phyloP scores from a whole-genome alignment of 2,888 invertebrate genomes.

The Ophion ventricosus region DNA sequence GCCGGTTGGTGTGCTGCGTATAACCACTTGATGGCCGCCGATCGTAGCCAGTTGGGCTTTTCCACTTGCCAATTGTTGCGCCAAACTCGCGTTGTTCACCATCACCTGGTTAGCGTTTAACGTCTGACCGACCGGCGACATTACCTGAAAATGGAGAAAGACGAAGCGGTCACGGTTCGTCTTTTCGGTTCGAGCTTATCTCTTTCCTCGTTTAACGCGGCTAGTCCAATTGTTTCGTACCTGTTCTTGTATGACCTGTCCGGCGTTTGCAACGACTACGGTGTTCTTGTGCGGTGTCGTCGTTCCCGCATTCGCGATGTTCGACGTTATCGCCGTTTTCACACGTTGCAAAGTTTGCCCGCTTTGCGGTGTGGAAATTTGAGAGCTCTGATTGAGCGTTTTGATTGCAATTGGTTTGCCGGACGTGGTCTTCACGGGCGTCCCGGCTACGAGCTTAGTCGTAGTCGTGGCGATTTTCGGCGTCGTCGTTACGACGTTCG shows the following conservation, averaged over 20 bases:
- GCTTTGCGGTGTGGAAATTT: conserved; percentile 70
- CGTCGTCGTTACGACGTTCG: conserved; percentile 67
- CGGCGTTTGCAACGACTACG: conserved; percentile 79
- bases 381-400: conserved; percentile 72
- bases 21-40: conserved; percentile 93
- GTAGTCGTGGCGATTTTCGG: conserved; percentile 72
- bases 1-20: conserved; percentile 88
- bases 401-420: conserved; percentile 74
- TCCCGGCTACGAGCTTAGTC: conserved; percentile 71
- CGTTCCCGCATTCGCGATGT: conserved; percentile 69
- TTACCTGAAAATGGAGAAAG: conserved; percentile 79
- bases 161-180: conserved; percentile 5
- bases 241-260: conserved; percentile 75
- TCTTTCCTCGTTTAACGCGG: neutral
- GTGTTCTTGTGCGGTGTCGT: conserved; percentile 76
- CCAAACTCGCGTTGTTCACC: conserved; percentile 89
- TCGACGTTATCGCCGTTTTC: conserved; percentile 71
- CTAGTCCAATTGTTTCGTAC: conserved; percentile 5
- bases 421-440: conserved; percentile 27
- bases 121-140: conserved; percentile 80
- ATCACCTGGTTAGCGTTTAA: conserved; percentile 87
- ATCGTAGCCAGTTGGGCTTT: conserved; percentile 93
- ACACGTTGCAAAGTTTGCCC: conserved; percentile 73
- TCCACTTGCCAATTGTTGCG: conserved; percentile 92
- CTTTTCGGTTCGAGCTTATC: neutral